phyloP scores from a whole-genome alignment of 2,113 vertebrate species.

The Agapornis roseicollis region DNA sequence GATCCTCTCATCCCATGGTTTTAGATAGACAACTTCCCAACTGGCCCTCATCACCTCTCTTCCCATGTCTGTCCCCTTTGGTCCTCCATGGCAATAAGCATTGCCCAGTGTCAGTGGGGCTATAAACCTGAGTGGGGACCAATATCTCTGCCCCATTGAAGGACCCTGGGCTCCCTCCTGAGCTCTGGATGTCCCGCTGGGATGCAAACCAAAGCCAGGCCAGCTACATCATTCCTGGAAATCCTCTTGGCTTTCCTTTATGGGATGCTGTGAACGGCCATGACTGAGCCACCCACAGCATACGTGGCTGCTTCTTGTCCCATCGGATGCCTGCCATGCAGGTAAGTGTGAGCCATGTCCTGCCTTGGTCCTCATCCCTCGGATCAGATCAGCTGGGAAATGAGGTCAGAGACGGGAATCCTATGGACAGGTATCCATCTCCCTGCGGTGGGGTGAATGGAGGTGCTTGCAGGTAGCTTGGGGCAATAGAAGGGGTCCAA shows the following conservation, averaged over 20 bases:
- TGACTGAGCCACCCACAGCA: background rate
- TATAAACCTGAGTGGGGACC: background rate
- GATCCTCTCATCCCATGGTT: background rate
- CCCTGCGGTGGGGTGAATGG: background rate
- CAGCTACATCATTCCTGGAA: background rate
- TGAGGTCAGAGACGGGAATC: background rate
- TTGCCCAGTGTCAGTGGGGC: background rate
- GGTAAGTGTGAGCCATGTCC: fast-evolving
- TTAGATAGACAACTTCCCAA: background rate
- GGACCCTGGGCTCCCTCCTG: background rate
- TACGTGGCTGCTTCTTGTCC: background rate
- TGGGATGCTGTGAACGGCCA: background rate
- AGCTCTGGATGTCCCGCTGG: background rate
- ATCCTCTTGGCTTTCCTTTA: background rate
- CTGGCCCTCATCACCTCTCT: background rate
- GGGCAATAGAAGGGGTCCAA: too few relatives aligned
- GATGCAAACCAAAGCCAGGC: background rate
- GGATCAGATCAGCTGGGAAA: background rate
- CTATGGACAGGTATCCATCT: fast-evolving
- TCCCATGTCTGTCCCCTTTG: background rate
- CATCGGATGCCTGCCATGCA: fast-evolving
- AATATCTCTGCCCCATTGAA: background rate
- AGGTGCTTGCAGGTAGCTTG: background rate
- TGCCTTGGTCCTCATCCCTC: background rate
- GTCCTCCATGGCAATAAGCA: fast-evolving